These are phyloP conservation scores for Eolophus roseicapilla DNA, from an alignment of 2,113 vertebrate genomes.

Conservation along the genomic window DNA sequence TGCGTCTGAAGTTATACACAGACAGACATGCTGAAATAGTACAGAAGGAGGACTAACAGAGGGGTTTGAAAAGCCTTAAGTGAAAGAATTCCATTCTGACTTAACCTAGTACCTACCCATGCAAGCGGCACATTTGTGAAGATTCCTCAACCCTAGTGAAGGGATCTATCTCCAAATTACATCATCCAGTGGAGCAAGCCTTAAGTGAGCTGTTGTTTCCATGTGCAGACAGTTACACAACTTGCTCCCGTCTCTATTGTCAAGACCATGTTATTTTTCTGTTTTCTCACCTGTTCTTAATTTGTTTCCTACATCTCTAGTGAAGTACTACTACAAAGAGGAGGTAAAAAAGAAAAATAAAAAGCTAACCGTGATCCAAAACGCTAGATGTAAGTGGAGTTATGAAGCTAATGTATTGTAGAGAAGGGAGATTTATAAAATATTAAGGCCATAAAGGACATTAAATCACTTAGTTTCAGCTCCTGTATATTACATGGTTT, in stretches of 20 bases:
- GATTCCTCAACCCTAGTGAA: not conserved
- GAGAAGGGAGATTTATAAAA: not conserved
- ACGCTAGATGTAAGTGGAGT: not conserved
- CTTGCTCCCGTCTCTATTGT: not conserved
- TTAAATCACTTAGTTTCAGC: not conserved
- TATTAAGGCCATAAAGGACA: not conserved
- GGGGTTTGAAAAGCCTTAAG: not conserved
- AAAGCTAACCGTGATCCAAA: not conserved
- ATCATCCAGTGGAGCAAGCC: not conserved
- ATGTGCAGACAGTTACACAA: not conserved
- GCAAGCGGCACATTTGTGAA: not conserved
- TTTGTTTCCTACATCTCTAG: not conserved
- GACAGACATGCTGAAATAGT: not conserved
- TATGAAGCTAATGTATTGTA: not conserved
- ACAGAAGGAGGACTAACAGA: not conserved
- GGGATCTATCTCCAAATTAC: not conserved
- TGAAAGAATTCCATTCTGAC: not conserved
- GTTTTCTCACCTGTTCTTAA: not conserved
- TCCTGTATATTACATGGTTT: not conserved
- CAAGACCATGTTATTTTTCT: not conserved
- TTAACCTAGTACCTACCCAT: not conserved
- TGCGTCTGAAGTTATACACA: not conserved
- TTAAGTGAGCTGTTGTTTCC: not conserved
- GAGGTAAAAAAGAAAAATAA: not conserved
- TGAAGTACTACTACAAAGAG: not conserved